Percentiles rank a stretch among this genome's conserved stretches.
Conservation (phyloP, 2,797 vertebrate genomes). For the Fistularia commersonii region DNA sequence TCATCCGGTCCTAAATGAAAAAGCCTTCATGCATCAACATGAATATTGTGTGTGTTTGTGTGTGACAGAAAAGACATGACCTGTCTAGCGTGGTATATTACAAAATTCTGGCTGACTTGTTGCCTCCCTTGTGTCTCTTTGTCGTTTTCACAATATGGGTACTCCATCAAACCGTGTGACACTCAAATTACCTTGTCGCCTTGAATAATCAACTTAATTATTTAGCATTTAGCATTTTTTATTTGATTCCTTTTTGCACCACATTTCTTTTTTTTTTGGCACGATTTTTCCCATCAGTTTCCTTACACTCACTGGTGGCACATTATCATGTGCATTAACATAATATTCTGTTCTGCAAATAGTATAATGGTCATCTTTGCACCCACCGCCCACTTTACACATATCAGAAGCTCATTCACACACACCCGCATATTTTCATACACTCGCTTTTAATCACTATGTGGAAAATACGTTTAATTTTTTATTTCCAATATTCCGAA, state of each 20-base stretch:
- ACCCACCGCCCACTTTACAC: too few relatives aligned
- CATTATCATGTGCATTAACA: too few relatives aligned
- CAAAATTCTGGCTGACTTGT: slow-evolving; percentile 54
- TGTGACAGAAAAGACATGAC: slow-evolving; percentile 33
- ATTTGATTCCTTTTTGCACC: slow-evolving; percentile 69
- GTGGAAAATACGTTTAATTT: too few relatives aligned
- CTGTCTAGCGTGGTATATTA: slow-evolving; percentile 58
- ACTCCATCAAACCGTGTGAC: slow-evolving; percentile 57
- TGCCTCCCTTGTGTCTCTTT: slow-evolving; percentile 52
- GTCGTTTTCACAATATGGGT: slow-evolving; percentile 60
- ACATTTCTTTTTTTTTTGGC: slow-evolving; percentile 53
- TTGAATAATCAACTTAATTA: slow-evolving; percentile 63
- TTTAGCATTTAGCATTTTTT: slow-evolving; percentile 53
- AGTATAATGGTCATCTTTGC: too few relatives aligned
- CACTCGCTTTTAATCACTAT: too few relatives aligned
- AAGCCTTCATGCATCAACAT: slow-evolving; percentile 44
- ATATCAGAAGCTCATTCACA: too few relatives aligned
- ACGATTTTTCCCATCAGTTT: slow-evolving; percentile 52
- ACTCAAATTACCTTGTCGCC: slow-evolving; percentile 66
- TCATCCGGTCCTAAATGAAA: slow-evolving; percentile 48
- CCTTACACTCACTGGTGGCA: neutral
- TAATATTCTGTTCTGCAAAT: too few relatives aligned
- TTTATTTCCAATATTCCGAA: too few relatives aligned
- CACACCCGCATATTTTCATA: too few relatives aligned
- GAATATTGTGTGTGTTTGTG: slow-evolving; percentile 38